Conservation (phyloP, 2,888 invertebrate genomes). For the Eilema griseolum region DNA sequence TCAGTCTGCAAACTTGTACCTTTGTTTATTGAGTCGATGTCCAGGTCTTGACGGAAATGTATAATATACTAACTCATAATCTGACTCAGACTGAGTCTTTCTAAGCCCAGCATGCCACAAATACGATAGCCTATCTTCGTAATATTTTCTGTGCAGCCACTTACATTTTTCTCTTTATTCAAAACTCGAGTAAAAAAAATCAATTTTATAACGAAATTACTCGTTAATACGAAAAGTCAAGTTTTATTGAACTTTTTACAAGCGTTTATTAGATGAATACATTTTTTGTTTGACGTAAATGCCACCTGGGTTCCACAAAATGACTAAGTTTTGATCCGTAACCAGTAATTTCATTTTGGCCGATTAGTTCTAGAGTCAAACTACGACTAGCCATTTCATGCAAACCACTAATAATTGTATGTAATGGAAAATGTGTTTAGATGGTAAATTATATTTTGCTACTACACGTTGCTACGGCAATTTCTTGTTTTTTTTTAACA, state of each 20-base stretch:
- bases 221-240: constrained; percentile 16
- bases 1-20: too few species aligned
- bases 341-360: constrained; percentile 58
- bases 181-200: constrained; percentile 10
- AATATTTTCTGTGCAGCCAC: background rate
- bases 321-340: constrained; percentile 47
- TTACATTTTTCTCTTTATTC: constrained; percentile 3
- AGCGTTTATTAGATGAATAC: constrained; percentile 22
- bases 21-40: too few species aligned
- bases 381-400: constrained; percentile 48
- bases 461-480: background rate
- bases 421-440: constrained; percentile 41
- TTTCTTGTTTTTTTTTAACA: constrained; percentile 11
- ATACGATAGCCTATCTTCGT: background rate
- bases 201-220: constrained; percentile 19
- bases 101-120: constrained; percentile 7
- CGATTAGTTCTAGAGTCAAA: constrained; percentile 76
- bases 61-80: background rate
- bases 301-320: constrained; percentile 38
- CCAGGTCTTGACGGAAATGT: background rate
- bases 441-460: constrained; percentile 35
- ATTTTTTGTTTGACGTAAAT: constrained; percentile 38
- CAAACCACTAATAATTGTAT: constrained; percentile 45
- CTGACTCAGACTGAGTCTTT: background rate
- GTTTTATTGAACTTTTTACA: constrained; percentile 30